Base-by-base conservation (phyloP, 1,140 invertebrate genomes). In the Lepidurus apus region DNA sequence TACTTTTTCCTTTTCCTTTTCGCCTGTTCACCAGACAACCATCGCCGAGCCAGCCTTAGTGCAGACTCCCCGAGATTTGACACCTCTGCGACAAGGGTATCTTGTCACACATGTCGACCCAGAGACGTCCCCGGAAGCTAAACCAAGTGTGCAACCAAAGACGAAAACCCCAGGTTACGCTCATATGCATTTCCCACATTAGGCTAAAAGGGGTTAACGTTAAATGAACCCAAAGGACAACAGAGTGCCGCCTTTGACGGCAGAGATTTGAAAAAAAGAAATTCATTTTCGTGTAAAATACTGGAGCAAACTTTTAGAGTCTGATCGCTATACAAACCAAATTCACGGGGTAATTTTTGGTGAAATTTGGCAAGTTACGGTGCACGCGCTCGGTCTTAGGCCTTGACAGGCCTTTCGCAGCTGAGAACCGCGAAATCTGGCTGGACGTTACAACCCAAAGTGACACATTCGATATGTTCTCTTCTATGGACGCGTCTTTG, bases 81-180 rank as follows among this genome's bases (percentile, higher is more conserved):
- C 53, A 65, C 53, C 53, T 65, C 13, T n/a, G 53, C 53, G 53
- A 65, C 53, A 65, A 65, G 53, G 53, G 53, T 65, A 65, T 65
- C 53, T 65, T 65, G 53, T 65, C 53, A 65, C 53, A 65, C 53
- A 65, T 65, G 53, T 65, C 53, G 13, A 13, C 53, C 53, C 53
- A 17, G 21, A 65, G 53, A 10, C 45, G 53, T 65, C 53, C 53
- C 53, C 53, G 53, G 53, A 65, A 65, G 53, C 53, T 65, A 65
- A 34, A 21, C 53, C 53, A 65, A 65, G 21, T 65, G 53, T 65
- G 53, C 13, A 21, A 65, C n/a, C 53, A 65, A 65, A 9, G 53
- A 9, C 53, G 21, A 9, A 65, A 5, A 47, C 10, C 1, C 45
- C 17, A 65, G 8, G 21, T 11, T 13, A 7, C 6, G 21, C 53